Conservation (phyloP, 2,113 vertebrate species). For the Siniperca chuatsi region DNA sequence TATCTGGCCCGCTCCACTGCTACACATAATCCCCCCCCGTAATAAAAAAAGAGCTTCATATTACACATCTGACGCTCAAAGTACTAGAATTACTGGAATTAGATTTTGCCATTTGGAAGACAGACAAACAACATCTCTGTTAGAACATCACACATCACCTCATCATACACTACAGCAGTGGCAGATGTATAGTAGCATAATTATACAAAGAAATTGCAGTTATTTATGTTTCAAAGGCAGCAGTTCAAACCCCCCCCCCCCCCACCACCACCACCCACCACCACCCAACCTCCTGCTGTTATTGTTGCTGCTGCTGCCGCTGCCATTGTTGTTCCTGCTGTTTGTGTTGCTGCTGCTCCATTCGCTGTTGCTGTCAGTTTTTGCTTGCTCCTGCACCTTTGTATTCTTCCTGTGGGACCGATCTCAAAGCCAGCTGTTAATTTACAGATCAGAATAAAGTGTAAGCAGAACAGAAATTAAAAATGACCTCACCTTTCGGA, state of each 20-base stretch:
- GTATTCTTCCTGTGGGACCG: too few species aligned
- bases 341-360: conserved; percentile 28
- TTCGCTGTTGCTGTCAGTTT: conserved; percentile 2
- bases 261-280: neutral
- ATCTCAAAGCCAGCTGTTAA: conserved; percentile 19
- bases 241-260: conserved; percentile 43
- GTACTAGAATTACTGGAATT: neutral
- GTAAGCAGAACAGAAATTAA: neutral
- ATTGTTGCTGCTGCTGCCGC: conserved; percentile 21
- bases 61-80: conserved; percentile 25
- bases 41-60: neutral
- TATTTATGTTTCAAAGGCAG: conserved; percentile 63
- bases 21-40: neutral
- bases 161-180: neutral
- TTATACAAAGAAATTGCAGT: conserved; percentile 46
- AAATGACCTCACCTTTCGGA: neutral
- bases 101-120: conserved; percentile 28
- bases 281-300: conserved; percentile 54
- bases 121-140: conserved; percentile 5
- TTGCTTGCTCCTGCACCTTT: conserved; percentile 14
- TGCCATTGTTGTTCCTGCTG: conserved; percentile 28
- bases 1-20: conserved; percentile 22
- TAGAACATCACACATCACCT: conserved; percentile 22
- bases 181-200: conserved; percentile 37
- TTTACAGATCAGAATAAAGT: conserved; percentile 11